These are phyloP conservation scores for Neolamprologus variostigma DNA, from an alignment of 2,113 vertebrate genomes.

Conservation along the genomic window DNA sequence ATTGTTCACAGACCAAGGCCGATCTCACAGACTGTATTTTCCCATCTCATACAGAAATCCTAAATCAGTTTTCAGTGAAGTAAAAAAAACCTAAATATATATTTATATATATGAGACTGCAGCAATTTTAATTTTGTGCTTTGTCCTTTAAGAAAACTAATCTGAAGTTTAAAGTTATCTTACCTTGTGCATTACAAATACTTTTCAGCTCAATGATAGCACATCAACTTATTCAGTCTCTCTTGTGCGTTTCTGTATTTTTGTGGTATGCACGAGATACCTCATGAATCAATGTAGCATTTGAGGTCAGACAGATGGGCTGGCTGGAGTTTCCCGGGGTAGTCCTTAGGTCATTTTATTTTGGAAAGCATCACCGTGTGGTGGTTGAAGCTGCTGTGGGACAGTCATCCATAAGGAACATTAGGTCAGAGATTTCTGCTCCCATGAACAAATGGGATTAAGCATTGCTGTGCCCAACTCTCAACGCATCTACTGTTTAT, in stretches of 20 bases:
- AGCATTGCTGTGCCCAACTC: neutral
- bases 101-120: neutral
- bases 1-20: neutral
- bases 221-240: neutral
- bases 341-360: constrained; percentile 7
- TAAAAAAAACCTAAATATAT: neutral
- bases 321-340: neutral
- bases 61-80: neutral
- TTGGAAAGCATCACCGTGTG: neutral
- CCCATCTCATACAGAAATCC: neutral
- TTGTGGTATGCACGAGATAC: neutral
- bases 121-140: neutral
- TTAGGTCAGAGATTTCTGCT: neutral
- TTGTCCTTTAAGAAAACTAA: neutral
- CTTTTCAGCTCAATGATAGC: neutral
- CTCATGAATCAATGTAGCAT: neutral
- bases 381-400: neutral
- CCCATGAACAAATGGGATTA: neutral
- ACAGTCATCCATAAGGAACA: neutral
- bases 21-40: neutral
- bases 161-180: neutral
- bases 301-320: constrained; percentile 8
- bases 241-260: neutral
- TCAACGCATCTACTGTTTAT: neutral
- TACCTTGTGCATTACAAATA: neutral